Evolutionary conservation across 2,113 vertebrate genomes (phyloP).

Genomic region (cat (Felis catus)): F.catus_Fca126_mat1.0 CM031427.1:1022001-1022500

Average conservation of each 20-base stretch:
- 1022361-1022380: rapidly evolving
- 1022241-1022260: background rate
- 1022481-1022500: conserved; percentile 78
- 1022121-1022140: background rate
- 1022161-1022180: background rate
- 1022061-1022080: background rate
- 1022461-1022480: background rate
- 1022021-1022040: rapidly evolving
- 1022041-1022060: rapidly evolving
- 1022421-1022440: background rate
- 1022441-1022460: conserved; percentile 73
- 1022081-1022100: background rate
- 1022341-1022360: background rate
- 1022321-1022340: no score
- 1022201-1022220: background rate
- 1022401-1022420: background rate
- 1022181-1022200: background rate
- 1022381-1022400: background rate
- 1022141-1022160: rapidly evolving
- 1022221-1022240: no score
- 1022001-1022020: background rate
- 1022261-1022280: background rate
- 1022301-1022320: background rate
- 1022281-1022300: background rate
- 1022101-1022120: background rate